These are phyloP conservation scores for Nymphalis polychloros DNA, from an alignment of 2,888 invertebrate species.

Conservation along the genomic window DNA sequence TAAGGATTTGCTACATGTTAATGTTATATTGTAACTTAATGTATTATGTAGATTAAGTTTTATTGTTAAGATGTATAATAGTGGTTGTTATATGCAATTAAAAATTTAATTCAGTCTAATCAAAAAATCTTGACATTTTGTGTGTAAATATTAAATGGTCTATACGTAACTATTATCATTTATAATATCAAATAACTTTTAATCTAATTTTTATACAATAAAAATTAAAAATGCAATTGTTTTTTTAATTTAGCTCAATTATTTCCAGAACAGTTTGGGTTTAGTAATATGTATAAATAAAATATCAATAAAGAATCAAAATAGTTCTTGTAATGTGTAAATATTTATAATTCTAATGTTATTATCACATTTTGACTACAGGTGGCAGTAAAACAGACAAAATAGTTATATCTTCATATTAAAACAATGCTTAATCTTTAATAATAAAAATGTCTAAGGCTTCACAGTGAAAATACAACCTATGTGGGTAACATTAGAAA, in stretches of 20 bases:
- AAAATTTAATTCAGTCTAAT: not conserved
- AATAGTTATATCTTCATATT: conserved; percentile 1
- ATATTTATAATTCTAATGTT: conserved; percentile 8
- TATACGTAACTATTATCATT: not conserved
- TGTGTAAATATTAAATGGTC: not conserved
- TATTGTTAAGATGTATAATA: not conserved
- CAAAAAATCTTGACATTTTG: not conserved
- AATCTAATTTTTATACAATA: conserved; percentile 3
- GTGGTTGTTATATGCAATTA: not conserved
- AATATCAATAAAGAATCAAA: conserved; percentile 5
- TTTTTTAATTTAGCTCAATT: not conserved
- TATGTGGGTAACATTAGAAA: conserved; percentile 1
- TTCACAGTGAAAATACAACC: conserved; percentile 26
- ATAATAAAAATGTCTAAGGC: conserved; percentile 8
- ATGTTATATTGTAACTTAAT: not conserved
- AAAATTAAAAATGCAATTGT: not conserved
- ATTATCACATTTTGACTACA: conserved; percentile 16
- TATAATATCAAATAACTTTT: not conserved
- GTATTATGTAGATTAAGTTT: not conserved
- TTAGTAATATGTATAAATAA: not conserved
- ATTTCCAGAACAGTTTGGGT: not conserved
- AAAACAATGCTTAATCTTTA: conserved; percentile 13
- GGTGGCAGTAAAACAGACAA: conserved; percentile 7
- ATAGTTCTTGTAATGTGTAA: conserved; percentile 16
- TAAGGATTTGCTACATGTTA: too few relatives aligned